A percentile compares a stretch with the other conserved stretches of the same genome.
These are phyloP conservation scores for Meriones psammophilus DNA, from an alignment of 2,797 vertebrate species.

Conservation along the genomic window DNA sequence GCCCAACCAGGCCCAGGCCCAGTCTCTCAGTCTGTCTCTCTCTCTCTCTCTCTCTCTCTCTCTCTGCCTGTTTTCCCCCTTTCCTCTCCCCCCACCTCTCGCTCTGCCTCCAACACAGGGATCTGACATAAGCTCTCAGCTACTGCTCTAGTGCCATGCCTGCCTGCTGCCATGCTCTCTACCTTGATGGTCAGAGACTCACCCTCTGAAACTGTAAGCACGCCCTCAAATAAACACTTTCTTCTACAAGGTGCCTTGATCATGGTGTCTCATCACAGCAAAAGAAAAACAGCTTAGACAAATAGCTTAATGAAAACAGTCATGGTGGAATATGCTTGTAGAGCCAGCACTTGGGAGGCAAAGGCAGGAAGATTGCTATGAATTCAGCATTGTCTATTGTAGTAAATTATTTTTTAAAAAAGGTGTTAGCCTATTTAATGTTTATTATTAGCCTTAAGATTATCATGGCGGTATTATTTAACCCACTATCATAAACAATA, in stretches of 20 bases:
- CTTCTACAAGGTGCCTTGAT: background rate
- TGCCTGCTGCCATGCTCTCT: background rate
- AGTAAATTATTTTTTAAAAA: no score
- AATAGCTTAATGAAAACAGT: background rate
- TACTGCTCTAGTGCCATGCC: background rate
- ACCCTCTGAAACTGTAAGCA: background rate
- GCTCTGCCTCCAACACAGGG: background rate
- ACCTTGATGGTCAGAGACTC: background rate
- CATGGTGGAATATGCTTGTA: background rate
- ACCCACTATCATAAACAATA: no score
- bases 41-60: background rate
- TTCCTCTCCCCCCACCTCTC: no score
- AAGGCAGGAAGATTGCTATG: background rate
- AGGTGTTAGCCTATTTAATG: no score
- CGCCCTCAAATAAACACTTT: background rate
- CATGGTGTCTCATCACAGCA: background rate
- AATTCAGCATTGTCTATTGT: background rate
- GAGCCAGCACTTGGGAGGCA: background rate
- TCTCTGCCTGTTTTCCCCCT: no score
- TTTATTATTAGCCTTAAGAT: no score
- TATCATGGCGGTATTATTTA: no score
- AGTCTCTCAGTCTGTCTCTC: background rate
- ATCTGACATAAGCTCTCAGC: background rate
- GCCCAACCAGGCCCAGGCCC: background rate
- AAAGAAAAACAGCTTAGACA: background rate